Conservation (phyloP, 2,113 vertebrate species). For the Dasyornis broadbenti region DNA sequence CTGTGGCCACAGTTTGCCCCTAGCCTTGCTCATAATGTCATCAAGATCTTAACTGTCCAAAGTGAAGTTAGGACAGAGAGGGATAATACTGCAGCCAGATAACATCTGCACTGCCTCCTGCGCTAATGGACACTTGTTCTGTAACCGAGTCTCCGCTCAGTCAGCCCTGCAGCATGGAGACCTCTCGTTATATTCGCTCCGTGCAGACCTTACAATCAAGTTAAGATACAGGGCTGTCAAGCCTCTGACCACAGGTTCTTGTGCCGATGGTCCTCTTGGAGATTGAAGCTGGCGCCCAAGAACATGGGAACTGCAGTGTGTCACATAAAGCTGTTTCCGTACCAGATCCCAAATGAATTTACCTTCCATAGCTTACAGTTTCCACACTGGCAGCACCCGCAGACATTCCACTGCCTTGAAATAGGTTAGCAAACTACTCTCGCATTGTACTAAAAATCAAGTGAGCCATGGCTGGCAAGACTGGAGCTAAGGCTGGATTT, state of each 20-base stretch:
- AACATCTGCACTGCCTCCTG: conserved; percentile 45
- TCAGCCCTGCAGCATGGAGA: background rate
- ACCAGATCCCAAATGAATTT: background rate
- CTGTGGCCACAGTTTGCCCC: conserved; percentile 22
- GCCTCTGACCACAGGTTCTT: background rate
- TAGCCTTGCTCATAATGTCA: conserved; percentile 25
- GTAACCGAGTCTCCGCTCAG: background rate
- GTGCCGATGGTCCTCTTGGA: background rate
- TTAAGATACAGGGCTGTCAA: background rate
- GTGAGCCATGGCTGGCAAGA: background rate
- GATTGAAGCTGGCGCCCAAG: background rate
- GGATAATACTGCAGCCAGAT: conserved; percentile 8
- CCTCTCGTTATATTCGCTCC: background rate
- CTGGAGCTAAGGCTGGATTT: background rate
- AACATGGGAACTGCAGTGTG: background rate
- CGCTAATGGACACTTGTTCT: conserved; percentile 1
- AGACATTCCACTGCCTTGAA: background rate
- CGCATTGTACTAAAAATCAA: background rate
- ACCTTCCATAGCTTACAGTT: background rate
- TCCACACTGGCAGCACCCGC: background rate
- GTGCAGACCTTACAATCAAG: background rate
- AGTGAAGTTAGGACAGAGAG: background rate
- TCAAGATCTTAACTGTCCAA: conserved; percentile 45
- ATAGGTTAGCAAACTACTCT: background rate
- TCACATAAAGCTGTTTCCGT: background rate